Percentiles rank a stretch among this genome's conserved stretches.
These are phyloP conservation scores for Salvelinus fontinalis DNA, from an alignment of 2,113 vertebrate species.

Conservation along the genomic window DNA sequence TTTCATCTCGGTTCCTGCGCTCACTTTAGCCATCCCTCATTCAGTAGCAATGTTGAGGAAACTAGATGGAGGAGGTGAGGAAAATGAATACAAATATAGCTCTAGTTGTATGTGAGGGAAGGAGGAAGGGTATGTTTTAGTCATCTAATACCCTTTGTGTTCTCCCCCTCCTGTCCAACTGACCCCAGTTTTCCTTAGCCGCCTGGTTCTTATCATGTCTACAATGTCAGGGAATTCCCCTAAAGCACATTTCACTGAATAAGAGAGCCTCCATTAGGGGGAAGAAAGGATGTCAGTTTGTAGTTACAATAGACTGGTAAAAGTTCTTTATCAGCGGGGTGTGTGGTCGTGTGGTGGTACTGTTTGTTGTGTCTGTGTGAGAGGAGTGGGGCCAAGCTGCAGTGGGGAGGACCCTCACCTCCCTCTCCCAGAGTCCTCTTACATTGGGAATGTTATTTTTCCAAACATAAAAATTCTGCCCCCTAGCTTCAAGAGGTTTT, in stretches of 20 bases:
- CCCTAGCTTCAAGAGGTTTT: too few relatives aligned
- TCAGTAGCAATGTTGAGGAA: neutral
- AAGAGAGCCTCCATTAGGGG: conserved; percentile 53
- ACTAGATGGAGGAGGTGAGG: conserved; percentile 6
- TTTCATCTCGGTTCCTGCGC: neutral
- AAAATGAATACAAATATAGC: too few relatives aligned
- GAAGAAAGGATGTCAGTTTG: conserved; percentile 20
- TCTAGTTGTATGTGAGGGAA: too few relatives aligned
- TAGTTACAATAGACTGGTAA: conserved; percentile 2
- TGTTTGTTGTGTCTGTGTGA: conserved; percentile 26
- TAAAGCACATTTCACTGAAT: conserved; percentile 42
- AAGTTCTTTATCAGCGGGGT: neutral
- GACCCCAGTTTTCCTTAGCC: conserved; percentile 50
- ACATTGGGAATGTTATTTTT: too few relatives aligned
- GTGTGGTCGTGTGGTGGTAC: conserved; percentile 18
- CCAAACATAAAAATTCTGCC: too few relatives aligned
- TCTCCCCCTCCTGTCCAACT: conserved; percentile 16
- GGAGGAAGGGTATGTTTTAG: neutral
- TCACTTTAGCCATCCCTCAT: neutral
- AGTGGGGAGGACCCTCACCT: neutral
- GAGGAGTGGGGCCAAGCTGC: neutral
- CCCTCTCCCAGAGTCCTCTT: neutral
- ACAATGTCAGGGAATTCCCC: conserved; percentile 47
- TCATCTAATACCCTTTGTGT: conserved; percentile 18
- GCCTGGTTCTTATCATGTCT: conserved; percentile 55